Evolutionary conservation across 1,140 invertebrate species (phyloP).

Genomic region (Battus philenor): DNA sequence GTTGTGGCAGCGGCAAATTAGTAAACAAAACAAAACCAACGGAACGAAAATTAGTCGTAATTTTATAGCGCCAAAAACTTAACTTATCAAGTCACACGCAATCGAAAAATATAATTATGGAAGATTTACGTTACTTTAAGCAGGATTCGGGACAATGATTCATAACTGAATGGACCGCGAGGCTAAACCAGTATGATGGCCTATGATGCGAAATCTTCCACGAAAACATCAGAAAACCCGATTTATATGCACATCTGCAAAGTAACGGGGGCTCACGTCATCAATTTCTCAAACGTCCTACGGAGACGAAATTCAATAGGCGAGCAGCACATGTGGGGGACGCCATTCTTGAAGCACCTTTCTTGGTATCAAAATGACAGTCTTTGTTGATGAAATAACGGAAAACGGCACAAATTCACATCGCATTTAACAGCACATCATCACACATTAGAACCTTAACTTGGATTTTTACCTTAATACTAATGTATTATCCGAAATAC

Average conservation of each 20-base stretch:
- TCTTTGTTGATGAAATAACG: conserved; percentile 67
- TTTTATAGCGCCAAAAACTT: conserved; percentile 18
- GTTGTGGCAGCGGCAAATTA: conserved; percentile 37
- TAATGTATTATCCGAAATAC: conserved; percentile 54
- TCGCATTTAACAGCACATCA: conserved; percentile 39
- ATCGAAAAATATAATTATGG: conserved; percentile 19
- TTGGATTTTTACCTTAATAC: conserved; percentile 60
- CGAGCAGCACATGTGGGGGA: conserved; percentile 74
- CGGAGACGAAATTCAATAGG: conserved; percentile 60
- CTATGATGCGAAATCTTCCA: conserved; percentile 23
- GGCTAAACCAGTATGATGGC: conserved; percentile 26
- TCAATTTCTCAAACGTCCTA: conserved; percentile 53
- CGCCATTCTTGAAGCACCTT: conserved; percentile 75
- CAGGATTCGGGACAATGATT: conserved; percentile 65
- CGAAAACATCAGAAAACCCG: conserved; percentile 29
- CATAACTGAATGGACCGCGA: conserved; percentile 29
- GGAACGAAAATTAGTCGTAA: conserved; percentile 26
- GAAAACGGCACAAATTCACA: conserved; percentile 56
- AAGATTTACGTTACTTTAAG: conserved; percentile 40
- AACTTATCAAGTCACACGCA: conserved; percentile 12
- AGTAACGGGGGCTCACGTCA: conserved; percentile 55
- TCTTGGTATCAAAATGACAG: conserved; percentile 73
- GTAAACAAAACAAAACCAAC: conserved; percentile 63
- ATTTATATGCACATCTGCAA: conserved; percentile 36
- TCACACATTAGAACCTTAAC: conserved; percentile 36